Evolutionary conservation across 1,140 invertebrate genomes (phyloP), one percentile per base, ranked within the genome.

Genomic region (Diuraphis noxia): DNA sequence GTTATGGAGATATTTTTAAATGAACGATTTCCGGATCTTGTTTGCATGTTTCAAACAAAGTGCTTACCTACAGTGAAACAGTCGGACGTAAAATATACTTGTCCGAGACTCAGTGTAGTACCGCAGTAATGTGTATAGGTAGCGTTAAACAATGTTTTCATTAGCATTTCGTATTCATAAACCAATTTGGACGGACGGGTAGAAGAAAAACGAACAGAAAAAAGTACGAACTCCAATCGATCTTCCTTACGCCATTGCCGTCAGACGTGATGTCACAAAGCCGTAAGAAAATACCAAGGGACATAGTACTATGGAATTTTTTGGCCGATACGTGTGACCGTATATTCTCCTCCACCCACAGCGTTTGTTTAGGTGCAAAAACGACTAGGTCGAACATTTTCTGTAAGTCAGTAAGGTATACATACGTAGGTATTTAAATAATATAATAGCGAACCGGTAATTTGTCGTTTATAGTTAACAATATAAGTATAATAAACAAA

Each of bases 61-160:
- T 21, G 21, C 41, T 5, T 40, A 40, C 19, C 13, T 17, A 17
- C 17, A 46, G 1, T 6, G 25, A 9, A 43, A 84, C 19, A 46
- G 82, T 34, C 41, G 41, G 82, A 85, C 41, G 41, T 34, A 21
- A 85, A 34, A 46, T 85, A 85, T 85, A 85, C 23, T 41, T 41
- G 81, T 82, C 38, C 4, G 2, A 17, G 10, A 41, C 56, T n/a
- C 30, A 1, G 30, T 25, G 38, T 6, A 21, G 34, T 82, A 6
- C 25, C 2, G 8, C 36, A 6, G 81, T 25, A 17, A 40, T 82
- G 82, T 9, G 82, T 8, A n/a, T 43, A 34, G n/a, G n/a, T n/a
- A n/a, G 40, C 34, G 82, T 85, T 46, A 34, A 46, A 85, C 41
- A 34, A 85, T 46, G 82, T 85, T 85, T 85, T 34, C n/a, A 41